Conservation (phyloP, 2,888 invertebrate species). For the Galeruca laticollis region DNA sequence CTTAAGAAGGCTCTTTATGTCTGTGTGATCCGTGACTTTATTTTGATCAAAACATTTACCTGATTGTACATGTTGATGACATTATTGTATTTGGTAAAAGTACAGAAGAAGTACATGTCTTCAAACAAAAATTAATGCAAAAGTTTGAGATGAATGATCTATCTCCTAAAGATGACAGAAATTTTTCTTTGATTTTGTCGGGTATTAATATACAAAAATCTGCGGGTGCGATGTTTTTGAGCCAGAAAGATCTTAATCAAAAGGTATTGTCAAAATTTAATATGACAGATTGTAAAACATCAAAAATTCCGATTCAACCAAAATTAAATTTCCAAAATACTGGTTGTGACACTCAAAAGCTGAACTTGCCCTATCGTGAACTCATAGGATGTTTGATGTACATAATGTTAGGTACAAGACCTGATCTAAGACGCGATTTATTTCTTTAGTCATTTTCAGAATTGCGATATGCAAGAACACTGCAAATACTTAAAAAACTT, state of each 20-base stretch:
- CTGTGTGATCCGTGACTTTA: conserved; percentile 21
- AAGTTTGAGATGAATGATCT: no score
- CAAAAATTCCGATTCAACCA: no score
- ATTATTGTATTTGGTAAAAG: conserved; percentile 5
- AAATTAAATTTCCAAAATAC: no score
- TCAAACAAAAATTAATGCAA: conserved; percentile 11
- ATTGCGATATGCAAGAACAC: background rate
- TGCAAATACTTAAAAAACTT: conserved; percentile 6
- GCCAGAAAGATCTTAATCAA: conserved; percentile 1
- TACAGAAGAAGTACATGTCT: background rate
- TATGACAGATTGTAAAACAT: no score
- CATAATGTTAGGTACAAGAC: no score
- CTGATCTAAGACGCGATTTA: no score
- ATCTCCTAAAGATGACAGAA: background rate
- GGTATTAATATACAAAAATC: background rate
- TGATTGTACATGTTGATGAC: conserved; percentile 15
- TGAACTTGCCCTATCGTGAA: no score
- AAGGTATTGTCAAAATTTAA: conserved; percentile 3
- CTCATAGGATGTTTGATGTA: no score
- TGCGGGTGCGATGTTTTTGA: background rate
- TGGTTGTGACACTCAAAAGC: no score
- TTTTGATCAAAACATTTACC: conserved; percentile 7
- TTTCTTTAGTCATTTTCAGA: no score
- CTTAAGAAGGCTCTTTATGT: conserved; percentile 34
- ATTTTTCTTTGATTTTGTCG: conserved; percentile 4